Evolutionary conservation across 2,797 vertebrate species (phyloP).

Genomic region (Bovichtus variegatus): DNA sequence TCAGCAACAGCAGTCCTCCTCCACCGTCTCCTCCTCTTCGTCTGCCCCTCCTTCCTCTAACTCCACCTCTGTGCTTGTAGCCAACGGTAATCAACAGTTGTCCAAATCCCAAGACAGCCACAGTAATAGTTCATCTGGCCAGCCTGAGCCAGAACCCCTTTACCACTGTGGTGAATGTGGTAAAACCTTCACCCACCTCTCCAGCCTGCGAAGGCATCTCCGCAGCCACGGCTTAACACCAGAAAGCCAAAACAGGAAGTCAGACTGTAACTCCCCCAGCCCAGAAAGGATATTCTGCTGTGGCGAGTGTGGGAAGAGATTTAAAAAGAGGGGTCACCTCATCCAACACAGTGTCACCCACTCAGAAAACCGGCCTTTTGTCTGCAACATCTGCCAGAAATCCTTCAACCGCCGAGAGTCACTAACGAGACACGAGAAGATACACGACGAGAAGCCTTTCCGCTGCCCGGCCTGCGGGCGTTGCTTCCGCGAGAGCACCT

Average conservation of each 20-base stretch:
- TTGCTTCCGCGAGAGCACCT: slow-evolving; percentile 88
- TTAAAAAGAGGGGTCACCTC: slow-evolving; percentile 94
- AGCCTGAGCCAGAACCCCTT: slow-evolving; percentile 85
- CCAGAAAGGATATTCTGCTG: slow-evolving; percentile 91
- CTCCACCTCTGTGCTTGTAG: slow-evolving; percentile 85
- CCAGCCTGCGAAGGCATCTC: slow-evolving; percentile 93
- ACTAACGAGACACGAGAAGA: slow-evolving; percentile 93
- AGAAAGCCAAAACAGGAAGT: slow-evolving; percentile 78
- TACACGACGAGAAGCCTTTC: slow-evolving; percentile 92
- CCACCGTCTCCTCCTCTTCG: slow-evolving; percentile 84
- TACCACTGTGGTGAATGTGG: slow-evolving; percentile 94
- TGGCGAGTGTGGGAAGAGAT: slow-evolving; percentile 92
- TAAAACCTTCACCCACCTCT: slow-evolving; percentile 93
- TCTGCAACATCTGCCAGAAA: slow-evolving; percentile 91
- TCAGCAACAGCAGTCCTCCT: slow-evolving; percentile 80
- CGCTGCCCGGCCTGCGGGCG: slow-evolving; percentile 92
- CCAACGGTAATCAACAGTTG: slow-evolving; percentile 82
- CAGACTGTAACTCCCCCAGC: slow-evolving; percentile 83
- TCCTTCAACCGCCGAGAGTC: slow-evolving; percentile 95
- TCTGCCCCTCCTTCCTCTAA: slow-evolving; percentile 81
- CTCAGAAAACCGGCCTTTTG: slow-evolving; percentile 91
- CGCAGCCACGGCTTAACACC: slow-evolving; percentile 90
- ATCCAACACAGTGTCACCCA: slow-evolving; percentile 95
- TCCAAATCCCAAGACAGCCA: slow-evolving; percentile 82
- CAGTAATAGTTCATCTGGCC: slow-evolving; percentile 69